phyloP scores from a whole-genome alignment of 1,140 invertebrate genomes.

The Condylostylus longicornis region DNA sequence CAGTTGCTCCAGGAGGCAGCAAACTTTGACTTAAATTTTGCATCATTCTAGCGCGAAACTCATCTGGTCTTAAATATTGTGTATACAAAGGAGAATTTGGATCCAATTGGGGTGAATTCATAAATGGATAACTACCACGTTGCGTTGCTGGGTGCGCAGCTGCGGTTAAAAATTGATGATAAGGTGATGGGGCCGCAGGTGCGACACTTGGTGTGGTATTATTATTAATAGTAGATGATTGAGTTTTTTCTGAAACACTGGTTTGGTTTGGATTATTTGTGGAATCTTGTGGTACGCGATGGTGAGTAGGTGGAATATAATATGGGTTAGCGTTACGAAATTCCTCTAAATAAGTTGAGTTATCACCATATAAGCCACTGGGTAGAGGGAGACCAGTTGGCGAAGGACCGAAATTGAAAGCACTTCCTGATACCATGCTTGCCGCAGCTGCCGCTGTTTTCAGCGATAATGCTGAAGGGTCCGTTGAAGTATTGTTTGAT shows the following conservation, averaged over 20 bases:
- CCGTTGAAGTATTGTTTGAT: constrained; percentile 27
- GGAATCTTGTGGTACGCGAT: constrained; percentile 28
- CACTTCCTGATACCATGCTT: constrained; percentile 48
- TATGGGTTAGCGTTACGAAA: constrained; percentile 39
- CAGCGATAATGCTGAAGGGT: constrained; percentile 38
- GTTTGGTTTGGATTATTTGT: constrained; percentile 35
- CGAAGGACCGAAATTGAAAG: constrained; percentile 50
- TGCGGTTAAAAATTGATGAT: constrained; percentile 27
- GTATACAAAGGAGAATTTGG: constrained; percentile 47
- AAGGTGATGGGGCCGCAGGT: constrained; percentile 24
- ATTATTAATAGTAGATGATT: constrained; percentile 15
- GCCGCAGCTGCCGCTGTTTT: constrained; percentile 34
- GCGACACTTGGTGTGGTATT: constrained; percentile 12
- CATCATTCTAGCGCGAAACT: constrained; percentile 37
- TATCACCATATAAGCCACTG: constrained; percentile 39
- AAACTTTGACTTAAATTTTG: constrained; percentile 42
- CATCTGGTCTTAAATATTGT: constrained; percentile 48
- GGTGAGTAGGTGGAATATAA: constrained; percentile 40
- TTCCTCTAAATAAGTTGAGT: constrained; percentile 46
- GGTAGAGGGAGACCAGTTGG: constrained; percentile 35
- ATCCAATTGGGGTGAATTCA: constrained; percentile 35
- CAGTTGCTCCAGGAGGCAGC: constrained; percentile 34
- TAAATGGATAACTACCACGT: constrained; percentile 42
- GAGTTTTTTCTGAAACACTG: constrained; percentile 16
- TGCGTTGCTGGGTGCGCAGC: constrained; percentile 32